Evolutionary conservation across 1,140 invertebrate species (phyloP).

Genomic region (Neuroterus valhalla): DNA sequence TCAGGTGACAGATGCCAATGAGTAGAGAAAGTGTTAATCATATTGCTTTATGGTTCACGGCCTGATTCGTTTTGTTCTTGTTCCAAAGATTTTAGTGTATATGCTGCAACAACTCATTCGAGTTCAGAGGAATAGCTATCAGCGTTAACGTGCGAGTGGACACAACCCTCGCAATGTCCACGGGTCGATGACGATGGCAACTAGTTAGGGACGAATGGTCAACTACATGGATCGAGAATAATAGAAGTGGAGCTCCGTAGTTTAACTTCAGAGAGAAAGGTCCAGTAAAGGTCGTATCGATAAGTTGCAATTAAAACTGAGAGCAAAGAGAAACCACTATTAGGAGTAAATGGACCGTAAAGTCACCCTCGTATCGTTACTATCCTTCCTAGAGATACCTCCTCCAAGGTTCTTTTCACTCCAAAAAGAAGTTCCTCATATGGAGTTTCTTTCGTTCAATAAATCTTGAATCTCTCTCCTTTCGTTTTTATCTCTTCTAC

Average conservation of each 20-base stretch:
- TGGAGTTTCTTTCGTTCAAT: background rate
- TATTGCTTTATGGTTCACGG: no score
- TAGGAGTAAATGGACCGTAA: slow-evolving; percentile 43
- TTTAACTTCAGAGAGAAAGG: slow-evolving; percentile 17
- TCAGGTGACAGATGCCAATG: no score
- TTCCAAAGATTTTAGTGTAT: no score
- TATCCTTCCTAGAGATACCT: slow-evolving; percentile 15
- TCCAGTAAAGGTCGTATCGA: slow-evolving; percentile 34
- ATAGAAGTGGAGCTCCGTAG: slow-evolving; percentile 32
- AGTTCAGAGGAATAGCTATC: slow-evolving; percentile 53
- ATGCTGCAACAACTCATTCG: background rate
- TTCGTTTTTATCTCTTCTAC: no score
- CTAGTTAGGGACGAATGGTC: slow-evolving; percentile 64
- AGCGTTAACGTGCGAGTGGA: slow-evolving; percentile 67
- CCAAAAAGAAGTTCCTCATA: background rate
- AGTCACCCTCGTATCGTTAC: slow-evolving; percentile 31
- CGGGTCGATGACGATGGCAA: slow-evolving; percentile 65
- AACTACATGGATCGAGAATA: slow-evolving; percentile 31
- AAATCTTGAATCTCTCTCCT: no score
- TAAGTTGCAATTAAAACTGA: slow-evolving; percentile 23
- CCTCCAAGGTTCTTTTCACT: background rate
- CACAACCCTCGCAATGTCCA: slow-evolving; percentile 47
- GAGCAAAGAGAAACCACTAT: slow-evolving; percentile 36
- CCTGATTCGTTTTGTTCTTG: no score
- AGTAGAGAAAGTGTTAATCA: no score